These are phyloP conservation scores for Silvanus unidentatus DNA, from an alignment of 2,888 invertebrate species.

Conservation along the genomic window DNA sequence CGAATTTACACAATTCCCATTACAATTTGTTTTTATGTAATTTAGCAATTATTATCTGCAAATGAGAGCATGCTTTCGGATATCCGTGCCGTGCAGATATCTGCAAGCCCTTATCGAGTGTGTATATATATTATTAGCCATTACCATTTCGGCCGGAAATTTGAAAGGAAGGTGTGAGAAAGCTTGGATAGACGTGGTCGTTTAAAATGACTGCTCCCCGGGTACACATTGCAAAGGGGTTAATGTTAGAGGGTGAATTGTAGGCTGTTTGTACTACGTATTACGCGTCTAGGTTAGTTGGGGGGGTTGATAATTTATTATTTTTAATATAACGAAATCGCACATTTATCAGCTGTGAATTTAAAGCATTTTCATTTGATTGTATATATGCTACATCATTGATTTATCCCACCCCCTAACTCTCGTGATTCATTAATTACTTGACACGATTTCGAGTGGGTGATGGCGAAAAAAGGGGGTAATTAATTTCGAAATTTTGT, in stretches of 20 bases:
- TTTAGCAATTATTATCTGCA: constrained; percentile 1
- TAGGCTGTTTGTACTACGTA: constrained; percentile 3
- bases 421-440: too few relatives aligned
- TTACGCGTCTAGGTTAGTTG: neutral
- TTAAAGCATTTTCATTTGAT: too few relatives aligned
- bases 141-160: constrained; percentile 39
- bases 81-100: neutral
- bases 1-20: too few relatives aligned
- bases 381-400: too few relatives aligned
- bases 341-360: too few relatives aligned
- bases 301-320: constrained; percentile 16
- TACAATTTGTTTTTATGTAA: too few relatives aligned
- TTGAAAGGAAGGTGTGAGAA: constrained; percentile 36
- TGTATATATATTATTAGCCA: constrained; percentile 34
- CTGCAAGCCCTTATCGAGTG: constrained; percentile 25
- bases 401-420: too few relatives aligned
- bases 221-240: constrained; percentile 16
- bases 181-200: constrained; percentile 20
- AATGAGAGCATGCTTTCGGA: neutral
- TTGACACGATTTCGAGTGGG: too few relatives aligned
- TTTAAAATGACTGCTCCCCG: constrained; percentile 15
- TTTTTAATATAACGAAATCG: constrained; percentile 12
- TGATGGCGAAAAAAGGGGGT: too few relatives aligned
- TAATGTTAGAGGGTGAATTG: constrained; percentile 11
- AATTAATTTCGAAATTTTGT: too few relatives aligned